Conservation (phyloP, 2,113 vertebrate genomes). For the Pelecanus crispus region DNA sequence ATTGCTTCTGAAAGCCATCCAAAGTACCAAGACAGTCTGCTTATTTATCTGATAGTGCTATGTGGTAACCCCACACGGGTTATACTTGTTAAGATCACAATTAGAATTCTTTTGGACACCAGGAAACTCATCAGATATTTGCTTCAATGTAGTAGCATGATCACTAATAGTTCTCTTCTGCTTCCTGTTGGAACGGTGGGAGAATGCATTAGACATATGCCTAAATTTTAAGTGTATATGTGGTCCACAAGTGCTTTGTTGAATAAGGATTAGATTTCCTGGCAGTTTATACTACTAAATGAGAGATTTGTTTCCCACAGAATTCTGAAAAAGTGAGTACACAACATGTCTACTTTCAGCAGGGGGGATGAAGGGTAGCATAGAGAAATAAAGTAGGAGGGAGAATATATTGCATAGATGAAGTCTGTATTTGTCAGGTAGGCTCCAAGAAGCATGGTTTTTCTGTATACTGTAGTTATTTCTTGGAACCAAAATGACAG, state of each 20-base stretch:
- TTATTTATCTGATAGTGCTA: background rate
- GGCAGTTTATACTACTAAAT: background rate
- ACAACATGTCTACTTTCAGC: background rate
- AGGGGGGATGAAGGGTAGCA: background rate
- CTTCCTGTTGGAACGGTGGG: background rate
- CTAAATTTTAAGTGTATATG: background rate
- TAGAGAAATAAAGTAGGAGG: background rate
- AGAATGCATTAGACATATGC: background rate
- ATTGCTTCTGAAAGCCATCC: background rate
- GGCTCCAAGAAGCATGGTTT: constrained; percentile 8
- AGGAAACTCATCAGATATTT: background rate
- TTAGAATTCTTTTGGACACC: background rate
- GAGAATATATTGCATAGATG: background rate
- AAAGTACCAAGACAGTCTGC: background rate
- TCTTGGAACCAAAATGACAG: constrained; percentile 47
- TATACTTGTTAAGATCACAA: background rate
- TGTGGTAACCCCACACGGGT: background rate
- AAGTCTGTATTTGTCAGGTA: background rate
- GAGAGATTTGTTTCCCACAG: background rate
- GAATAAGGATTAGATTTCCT: background rate
- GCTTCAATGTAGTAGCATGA: background rate
- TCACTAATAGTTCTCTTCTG: background rate
- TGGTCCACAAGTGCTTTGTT: background rate
- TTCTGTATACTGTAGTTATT: constrained; percentile 26
- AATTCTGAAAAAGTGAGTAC: background rate